Conservation (phyloP, 2,888 invertebrate genomes). For the Netelia virgata region DNA sequence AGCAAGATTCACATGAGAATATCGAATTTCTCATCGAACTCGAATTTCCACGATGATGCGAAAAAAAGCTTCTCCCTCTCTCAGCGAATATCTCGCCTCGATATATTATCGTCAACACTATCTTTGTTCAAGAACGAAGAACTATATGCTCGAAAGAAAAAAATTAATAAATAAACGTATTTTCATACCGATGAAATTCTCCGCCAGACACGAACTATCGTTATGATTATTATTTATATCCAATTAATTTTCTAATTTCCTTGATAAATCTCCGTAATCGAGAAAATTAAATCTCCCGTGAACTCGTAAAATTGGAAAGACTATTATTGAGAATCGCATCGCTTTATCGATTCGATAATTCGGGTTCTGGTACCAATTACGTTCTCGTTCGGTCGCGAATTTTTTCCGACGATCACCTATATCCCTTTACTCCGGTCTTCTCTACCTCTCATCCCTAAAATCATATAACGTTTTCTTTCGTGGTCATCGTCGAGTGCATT, state of each 20-base stretch:
- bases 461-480: slow-evolving; percentile 23
- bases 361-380: not conserved
- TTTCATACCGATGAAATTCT: not conserved
- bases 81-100: not conserved
- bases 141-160: not conserved
- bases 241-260: too few species aligned
- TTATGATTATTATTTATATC: not conserved
- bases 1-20: not conserved
- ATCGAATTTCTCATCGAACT: slow-evolving; percentile 32
- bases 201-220: not conserved
- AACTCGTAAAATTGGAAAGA: not conserved
- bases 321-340: not conserved
- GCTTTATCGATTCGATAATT: slow-evolving; percentile 10
- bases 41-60: slow-evolving; percentile 1
- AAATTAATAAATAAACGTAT: too few species aligned
- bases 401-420: not conserved
- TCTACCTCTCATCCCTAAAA: not conserved
- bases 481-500: slow-evolving; percentile 21
- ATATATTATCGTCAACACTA: not conserved
- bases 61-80: not conserved
- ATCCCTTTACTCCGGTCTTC: not conserved
- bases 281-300: not conserved
- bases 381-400: slow-evolving; percentile 3
- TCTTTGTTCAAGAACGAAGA: not conserved
- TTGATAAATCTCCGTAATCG: not conserved